These are phyloP conservation scores for Mesocentrotus franciscanus DNA, from an alignment of 53 echinoderm and acorn worm genomes.

Conservation along the genomic window DNA sequence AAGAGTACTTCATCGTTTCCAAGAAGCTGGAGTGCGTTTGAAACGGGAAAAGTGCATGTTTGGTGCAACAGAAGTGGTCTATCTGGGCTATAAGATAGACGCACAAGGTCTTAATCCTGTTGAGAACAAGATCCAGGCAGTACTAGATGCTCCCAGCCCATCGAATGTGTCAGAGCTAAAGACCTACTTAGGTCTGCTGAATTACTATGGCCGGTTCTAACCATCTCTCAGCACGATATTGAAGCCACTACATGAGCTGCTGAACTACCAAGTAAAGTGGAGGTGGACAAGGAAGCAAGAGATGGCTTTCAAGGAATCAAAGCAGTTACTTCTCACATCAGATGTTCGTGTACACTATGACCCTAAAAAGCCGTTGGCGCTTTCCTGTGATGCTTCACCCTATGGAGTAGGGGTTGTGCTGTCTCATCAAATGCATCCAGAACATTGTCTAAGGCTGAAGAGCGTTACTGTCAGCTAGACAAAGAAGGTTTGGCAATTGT, in stretches of 20 bases:
- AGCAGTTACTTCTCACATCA: slow-evolving; percentile 60
- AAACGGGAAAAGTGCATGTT: slow-evolving; percentile 68
- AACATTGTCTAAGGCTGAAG: slow-evolving; percentile 49
- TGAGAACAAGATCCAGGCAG: slow-evolving; percentile 62
- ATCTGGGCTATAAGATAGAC: slow-evolving; percentile 67
- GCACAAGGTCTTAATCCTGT: slow-evolving; percentile 67
- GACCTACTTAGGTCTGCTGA: slow-evolving; percentile 72
- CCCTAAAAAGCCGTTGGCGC: neutral
- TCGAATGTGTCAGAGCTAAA: slow-evolving; percentile 66
- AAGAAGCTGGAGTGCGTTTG: slow-evolving; percentile 64
- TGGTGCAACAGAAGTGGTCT: slow-evolving; percentile 20
- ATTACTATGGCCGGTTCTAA: slow-evolving; percentile 77
- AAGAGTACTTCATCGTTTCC: slow-evolving; percentile 50
- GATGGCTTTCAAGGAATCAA: slow-evolving; percentile 68
- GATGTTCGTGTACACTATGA: slow-evolving; percentile 65
- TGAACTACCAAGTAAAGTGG: slow-evolving; percentile 63
- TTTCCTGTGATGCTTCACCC: slow-evolving; percentile 38
- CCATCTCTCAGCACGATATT: slow-evolving; percentile 59
- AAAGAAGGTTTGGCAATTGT: slow-evolving; percentile 69
- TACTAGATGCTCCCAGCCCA: slow-evolving; percentile 63
- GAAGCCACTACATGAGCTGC: slow-evolving; percentile 68
- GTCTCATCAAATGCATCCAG: slow-evolving; percentile 67
- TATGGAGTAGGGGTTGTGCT: slow-evolving; percentile 77
- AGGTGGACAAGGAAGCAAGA: slow-evolving; percentile 62
- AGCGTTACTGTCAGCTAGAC: slow-evolving; percentile 65